Conservation (phyloP, 2,888 invertebrate species). For the Prenolepis imparis region DNA sequence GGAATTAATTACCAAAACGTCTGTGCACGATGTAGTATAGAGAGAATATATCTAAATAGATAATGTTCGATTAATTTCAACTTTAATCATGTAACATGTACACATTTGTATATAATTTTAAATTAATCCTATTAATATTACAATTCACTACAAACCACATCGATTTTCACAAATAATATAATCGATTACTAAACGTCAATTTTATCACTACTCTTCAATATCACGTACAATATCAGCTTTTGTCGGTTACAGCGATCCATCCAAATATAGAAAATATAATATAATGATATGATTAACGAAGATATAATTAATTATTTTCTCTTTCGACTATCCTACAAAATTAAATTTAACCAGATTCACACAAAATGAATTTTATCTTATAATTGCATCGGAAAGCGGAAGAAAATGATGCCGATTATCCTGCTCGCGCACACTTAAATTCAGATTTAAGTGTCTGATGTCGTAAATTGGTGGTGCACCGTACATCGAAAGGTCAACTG, state of each 20-base stretch:
- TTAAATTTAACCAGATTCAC: background rate
- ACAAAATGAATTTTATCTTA: background rate
- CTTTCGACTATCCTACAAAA: background rate
- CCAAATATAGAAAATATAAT: constrained; percentile 1
- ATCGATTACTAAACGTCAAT: background rate
- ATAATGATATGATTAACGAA: background rate
- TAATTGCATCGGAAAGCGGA: constrained; percentile 26
- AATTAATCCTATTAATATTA: background rate
- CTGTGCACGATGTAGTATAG: background rate
- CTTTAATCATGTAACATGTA: background rate
- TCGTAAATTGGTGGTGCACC: constrained; percentile 41
- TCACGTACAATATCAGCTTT: background rate
- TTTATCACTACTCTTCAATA: background rate
- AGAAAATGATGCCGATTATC: constrained; percentile 12
- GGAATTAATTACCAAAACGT: constrained; percentile 8
- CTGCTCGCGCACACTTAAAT: constrained; percentile 17
- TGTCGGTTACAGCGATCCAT: background rate
- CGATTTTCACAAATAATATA: background rate
- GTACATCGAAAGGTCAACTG: constrained; percentile 31
- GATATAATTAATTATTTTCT: background rate
- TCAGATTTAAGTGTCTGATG: constrained; percentile 30
- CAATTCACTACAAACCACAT: background rate
- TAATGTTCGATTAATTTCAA: background rate
- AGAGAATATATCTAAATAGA: background rate
- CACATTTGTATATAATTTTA: background rate